Conservation (phyloP, 2,113 vertebrate species). For the Strigops habroptila region DNA sequence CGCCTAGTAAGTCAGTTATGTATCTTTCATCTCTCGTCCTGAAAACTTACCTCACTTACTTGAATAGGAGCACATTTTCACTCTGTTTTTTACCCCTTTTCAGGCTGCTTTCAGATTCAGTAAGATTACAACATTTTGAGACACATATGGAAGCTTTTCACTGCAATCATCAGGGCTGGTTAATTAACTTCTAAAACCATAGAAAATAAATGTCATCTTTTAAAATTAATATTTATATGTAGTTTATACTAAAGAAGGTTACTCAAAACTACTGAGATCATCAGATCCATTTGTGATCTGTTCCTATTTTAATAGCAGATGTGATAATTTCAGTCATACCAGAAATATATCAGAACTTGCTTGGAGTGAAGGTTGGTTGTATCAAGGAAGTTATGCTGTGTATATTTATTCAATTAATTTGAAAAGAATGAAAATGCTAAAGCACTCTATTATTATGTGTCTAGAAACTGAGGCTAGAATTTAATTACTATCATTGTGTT, state of each 20-base stretch:
- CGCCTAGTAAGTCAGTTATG: background rate
- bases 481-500: constrained; percentile 5
- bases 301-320: background rate
- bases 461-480: constrained; percentile 42
- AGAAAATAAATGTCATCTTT: background rate
- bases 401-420: constrained; percentile 48
- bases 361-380: background rate
- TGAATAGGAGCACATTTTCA: background rate
- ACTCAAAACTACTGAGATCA: background rate
- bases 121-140: background rate
- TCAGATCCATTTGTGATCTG: background rate
- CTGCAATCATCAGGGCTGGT: background rate
- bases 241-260: background rate
- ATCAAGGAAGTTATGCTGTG: background rate
- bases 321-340: background rate
- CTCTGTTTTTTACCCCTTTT: background rate
- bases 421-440: constrained; percentile 26
- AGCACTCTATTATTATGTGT: constrained; percentile 6
- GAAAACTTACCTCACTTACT: background rate
- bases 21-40: background rate
- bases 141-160: background rate
- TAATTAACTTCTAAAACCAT: background rate
- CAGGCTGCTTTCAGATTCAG: background rate
- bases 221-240: background rate
- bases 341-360: background rate